Conservation (phyloP, 2,797 vertebrate genomes). For the Oreortyx pictus region DNA sequence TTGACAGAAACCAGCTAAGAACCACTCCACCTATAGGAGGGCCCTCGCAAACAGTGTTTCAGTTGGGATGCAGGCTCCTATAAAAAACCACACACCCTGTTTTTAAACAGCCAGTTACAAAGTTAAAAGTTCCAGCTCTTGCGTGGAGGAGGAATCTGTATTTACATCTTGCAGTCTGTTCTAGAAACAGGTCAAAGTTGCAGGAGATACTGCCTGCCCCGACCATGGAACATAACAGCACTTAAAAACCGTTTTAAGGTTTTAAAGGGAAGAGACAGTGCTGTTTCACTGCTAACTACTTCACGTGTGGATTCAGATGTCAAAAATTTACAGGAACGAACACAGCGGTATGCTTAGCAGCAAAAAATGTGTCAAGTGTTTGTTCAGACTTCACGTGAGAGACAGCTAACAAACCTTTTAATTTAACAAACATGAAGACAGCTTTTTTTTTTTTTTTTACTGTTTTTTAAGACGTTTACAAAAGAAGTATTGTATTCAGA, state of each 20-base stretch:
- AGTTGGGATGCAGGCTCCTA: not conserved
- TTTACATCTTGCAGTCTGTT: not conserved
- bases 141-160: not conserved
- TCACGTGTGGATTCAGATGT: not conserved
- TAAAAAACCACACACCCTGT: not conserved
- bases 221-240: not conserved
- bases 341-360: not conserved
- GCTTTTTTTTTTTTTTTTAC: too few relatives aligned
- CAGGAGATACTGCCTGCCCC: not conserved
- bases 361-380: not conserved
- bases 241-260: not conserved
- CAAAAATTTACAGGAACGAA: not conserved
- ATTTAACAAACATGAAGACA: not conserved
- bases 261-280: not conserved
- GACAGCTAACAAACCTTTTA: not conserved
- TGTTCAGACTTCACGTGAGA: not conserved
- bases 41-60: not conserved
- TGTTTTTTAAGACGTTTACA: not conserved
- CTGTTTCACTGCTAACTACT: not conserved
- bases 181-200: not conserved
- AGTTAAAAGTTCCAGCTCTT: not conserved
- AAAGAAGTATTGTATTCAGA: not conserved
- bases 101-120: not conserved
- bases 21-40: not conserved
- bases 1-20: not conserved